These are phyloP conservation scores for Andrena camellia DNA, from an alignment of 2,888 invertebrate species.

Conservation along the genomic window DNA sequence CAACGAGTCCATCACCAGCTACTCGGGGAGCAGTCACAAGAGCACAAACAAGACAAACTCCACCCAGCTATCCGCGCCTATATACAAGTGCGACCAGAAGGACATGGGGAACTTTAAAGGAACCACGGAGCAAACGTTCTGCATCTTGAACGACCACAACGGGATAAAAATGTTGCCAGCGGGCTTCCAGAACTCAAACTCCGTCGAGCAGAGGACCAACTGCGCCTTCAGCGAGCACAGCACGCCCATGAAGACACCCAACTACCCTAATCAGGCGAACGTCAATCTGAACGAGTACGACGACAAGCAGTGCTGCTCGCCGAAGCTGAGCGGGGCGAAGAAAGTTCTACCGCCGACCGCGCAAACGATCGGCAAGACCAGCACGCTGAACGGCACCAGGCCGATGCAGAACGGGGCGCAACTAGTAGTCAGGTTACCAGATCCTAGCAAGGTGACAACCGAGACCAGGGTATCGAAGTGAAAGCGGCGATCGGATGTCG, in stretches of 20 bases:
- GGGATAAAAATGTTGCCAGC: constrained; percentile 74
- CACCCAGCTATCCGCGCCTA: constrained; percentile 77
- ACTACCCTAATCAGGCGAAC: constrained; percentile 72
- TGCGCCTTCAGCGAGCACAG: constrained; percentile 71
- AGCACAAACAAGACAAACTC: constrained; percentile 80
- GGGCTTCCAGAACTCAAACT: constrained; percentile 67
- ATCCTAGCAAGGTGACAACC: constrained; percentile 81
- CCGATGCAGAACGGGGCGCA: constrained; percentile 82
- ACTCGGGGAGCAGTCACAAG: constrained; percentile 79
- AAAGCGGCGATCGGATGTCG: constrained; percentile 41
- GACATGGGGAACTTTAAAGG: constrained; percentile 63
- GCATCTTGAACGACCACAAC: constrained; percentile 76
- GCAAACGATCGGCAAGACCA: constrained; percentile 65
- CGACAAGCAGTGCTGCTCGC: constrained; percentile 80
- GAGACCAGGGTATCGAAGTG: constrained; percentile 82
- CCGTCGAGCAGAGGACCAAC: constrained; percentile 69
- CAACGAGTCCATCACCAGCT: constrained; percentile 79
- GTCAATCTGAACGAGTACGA: constrained; percentile 75
- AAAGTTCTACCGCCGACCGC: constrained; percentile 78
- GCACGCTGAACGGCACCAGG: constrained; percentile 74
- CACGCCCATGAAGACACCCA: constrained; percentile 69
- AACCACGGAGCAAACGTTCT: constrained; percentile 61
- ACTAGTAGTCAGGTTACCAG: constrained; percentile 83
- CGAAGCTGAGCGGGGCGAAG: constrained; percentile 81
- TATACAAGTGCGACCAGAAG: constrained; percentile 76